A percentile compares a stretch with the other conserved stretches of the same genome.
phyloP scores from a whole-genome alignment of 1,140 invertebrate genomes.

The Wiebesia pumilae region DNA sequence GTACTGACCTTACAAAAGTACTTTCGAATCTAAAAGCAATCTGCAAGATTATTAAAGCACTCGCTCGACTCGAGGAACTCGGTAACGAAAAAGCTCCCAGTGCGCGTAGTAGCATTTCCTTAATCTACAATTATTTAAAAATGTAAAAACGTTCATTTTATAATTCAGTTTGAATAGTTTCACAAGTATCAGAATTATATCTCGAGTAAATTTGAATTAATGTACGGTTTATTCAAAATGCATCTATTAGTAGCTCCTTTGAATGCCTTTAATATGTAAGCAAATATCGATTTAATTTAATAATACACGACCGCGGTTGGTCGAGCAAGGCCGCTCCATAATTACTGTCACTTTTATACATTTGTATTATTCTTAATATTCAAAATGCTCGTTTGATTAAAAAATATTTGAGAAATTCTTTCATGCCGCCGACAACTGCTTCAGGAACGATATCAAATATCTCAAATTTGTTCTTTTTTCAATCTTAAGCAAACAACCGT shows the following conservation, averaged over 20 bases:
- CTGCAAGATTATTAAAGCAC: background rate
- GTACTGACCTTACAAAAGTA: background rate
- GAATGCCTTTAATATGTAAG: background rate
- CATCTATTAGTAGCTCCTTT: background rate
- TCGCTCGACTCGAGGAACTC: background rate
- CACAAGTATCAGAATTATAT: background rate
- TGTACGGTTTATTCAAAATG: background rate
- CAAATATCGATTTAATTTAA: conserved; percentile 30
- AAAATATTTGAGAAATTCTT: background rate
- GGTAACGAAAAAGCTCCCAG: background rate
- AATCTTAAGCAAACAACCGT: background rate
- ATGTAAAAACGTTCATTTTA: background rate
- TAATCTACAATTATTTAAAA: background rate
- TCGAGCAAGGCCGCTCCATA: conserved; percentile 5
- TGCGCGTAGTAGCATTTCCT: background rate
- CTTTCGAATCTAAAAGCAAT: too few relatives aligned
- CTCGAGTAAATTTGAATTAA: background rate
- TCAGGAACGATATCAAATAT: background rate
- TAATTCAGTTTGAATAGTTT: background rate
- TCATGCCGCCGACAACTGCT: background rate
- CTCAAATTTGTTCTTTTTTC: too few relatives aligned
- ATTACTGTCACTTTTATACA: background rate
- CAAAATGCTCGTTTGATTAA: background rate
- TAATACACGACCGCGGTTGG: background rate
- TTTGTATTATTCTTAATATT: background rate